These are phyloP conservation scores for Synanthedon vespiformis DNA, from an alignment of 2,888 invertebrate genomes.

Conservation along the genomic window DNA sequence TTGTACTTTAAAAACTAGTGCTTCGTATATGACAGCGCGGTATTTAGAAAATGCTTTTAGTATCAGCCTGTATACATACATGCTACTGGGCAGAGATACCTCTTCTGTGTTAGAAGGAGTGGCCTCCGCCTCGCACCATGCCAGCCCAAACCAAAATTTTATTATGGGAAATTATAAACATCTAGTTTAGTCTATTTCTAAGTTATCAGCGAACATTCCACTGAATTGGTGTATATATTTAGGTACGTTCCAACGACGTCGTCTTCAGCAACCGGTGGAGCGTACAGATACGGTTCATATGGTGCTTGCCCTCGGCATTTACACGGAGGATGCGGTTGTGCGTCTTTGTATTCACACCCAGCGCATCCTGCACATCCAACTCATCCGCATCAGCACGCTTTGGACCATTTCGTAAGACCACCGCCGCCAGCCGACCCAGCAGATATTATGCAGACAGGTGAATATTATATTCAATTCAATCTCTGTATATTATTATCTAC, in stretches of 20 bases:
- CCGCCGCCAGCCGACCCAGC: conserved; percentile 61
- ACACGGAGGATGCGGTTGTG: conserved; percentile 80
- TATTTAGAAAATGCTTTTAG: not conserved
- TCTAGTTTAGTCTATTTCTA: too few species aligned
- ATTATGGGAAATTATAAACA: too few species aligned
- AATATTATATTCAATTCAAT: not conserved
- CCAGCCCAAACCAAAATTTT: too few species aligned
- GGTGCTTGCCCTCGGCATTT: conserved; percentile 79
- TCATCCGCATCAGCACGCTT: conserved; percentile 66
- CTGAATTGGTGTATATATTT: conserved; percentile 12
- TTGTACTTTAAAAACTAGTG: not conserved
- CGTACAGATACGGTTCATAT: conserved; percentile 68
- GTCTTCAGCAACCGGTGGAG: conserved; percentile 49
- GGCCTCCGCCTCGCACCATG: too few species aligned
- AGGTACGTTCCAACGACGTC: conserved; percentile 74
- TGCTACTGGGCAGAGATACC: too few species aligned
- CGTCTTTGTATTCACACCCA: conserved; percentile 59
- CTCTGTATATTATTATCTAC: not conserved
- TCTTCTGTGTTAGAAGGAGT: too few species aligned
- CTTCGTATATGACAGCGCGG: not conserved
- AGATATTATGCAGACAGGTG: conserved; percentile 65
- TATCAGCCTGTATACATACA: too few species aligned
- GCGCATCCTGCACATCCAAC: conserved; percentile 63
- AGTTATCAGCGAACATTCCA: too few species aligned
- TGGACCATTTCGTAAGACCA: conserved; percentile 67